Percentiles rank a stretch among this genome's conserved stretches.
These are phyloP conservation scores for Drusus annulatus DNA, from an alignment of 1,140 invertebrate genomes.

Conservation along the genomic window DNA sequence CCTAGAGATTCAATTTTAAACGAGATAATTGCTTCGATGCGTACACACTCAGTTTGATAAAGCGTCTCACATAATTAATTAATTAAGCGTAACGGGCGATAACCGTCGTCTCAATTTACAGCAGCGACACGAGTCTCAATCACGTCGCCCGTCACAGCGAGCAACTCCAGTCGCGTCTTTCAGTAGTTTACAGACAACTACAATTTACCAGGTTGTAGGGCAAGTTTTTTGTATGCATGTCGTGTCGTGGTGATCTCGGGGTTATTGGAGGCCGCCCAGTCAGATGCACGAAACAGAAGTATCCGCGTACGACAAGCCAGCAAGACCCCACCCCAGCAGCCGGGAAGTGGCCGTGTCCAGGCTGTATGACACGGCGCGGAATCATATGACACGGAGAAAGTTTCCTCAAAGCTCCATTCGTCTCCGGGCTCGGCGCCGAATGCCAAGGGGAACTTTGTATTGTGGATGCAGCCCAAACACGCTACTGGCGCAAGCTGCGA, in stretches of 20 bases:
- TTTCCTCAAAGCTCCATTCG: slow-evolving; percentile 37
- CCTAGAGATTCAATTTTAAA: too few species aligned
- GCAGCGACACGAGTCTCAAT: not conserved
- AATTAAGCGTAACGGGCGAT: not conserved
- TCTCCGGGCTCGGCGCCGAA: not conserved
- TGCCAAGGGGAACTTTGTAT: not conserved
- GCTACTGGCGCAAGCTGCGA: not conserved
- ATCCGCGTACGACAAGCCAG: not conserved
- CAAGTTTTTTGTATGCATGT: too few species aligned
- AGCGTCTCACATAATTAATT: not conserved
- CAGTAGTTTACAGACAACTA: slow-evolving; percentile 5
- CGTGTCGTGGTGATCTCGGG: not conserved
- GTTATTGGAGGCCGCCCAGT: not conserved
- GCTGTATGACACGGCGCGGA: not conserved
- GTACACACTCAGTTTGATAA: not conserved
- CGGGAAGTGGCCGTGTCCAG: not conserved
- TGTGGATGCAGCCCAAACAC: not conserved
- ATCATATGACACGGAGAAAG: slow-evolving; percentile 22
- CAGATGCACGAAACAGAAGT: slow-evolving; percentile 21
- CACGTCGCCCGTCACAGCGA: not conserved
- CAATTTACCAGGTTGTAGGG: not conserved
- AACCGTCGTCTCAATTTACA: slow-evolving; percentile 21
- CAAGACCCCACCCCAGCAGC: not conserved
- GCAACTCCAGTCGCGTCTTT: too few species aligned
- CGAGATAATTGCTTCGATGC: not conserved